A percentile compares a stretch with the other conserved stretches of the same genome.
Evolutionary conservation across 2,797 vertebrate species (phyloP).

Genomic region (Salarias fasciatus): DNA sequence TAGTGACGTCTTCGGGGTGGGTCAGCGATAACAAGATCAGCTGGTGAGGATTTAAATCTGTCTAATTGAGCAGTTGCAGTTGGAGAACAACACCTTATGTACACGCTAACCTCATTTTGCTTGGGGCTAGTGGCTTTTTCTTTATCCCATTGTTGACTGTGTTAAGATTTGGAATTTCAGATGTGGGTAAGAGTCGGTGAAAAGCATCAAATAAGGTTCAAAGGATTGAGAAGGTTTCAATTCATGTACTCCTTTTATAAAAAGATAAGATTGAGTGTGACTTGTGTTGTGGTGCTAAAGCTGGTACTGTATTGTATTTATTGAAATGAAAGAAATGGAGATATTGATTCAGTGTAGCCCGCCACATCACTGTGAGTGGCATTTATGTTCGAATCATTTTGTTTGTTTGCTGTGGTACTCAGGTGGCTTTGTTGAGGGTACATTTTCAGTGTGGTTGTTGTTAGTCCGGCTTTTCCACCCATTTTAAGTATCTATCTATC

Average conservation of each 20-base stretch:
- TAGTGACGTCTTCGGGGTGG: constrained; percentile 41
- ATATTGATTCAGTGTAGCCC: constrained; percentile 53
- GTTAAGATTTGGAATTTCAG: constrained; percentile 36
- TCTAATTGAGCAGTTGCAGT: constrained; percentile 45
- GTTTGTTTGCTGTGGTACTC: constrained; percentile 29
- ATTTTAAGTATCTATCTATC: too few relatives aligned
- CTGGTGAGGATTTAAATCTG: constrained; percentile 56
- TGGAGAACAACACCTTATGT: constrained; percentile 25
- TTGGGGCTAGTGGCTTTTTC: constrained; percentile 9
- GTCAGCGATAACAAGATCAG: constrained; percentile 50
- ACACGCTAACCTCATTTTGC: constrained; percentile 30
- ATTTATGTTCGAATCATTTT: constrained; percentile 47
- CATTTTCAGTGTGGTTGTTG: constrained; percentile 19
- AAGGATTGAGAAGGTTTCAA: too few relatives aligned
- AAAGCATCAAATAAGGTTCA: constrained; percentile 17
- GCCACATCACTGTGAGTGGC: constrained; percentile 50
- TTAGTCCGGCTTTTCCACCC: constrained; percentile 24
- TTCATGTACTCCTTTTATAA: constrained; percentile 2
- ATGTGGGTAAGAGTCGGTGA: constrained; percentile 15
- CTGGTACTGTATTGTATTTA: constrained; percentile 30
- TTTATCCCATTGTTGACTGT: constrained; percentile 26
- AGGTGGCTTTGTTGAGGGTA: constrained; percentile 28
- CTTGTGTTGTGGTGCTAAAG: constrained; percentile 25
- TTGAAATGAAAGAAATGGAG: constrained; percentile 13
- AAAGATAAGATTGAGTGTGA: constrained; percentile 7